Conservation (phyloP, 1,140 invertebrate species). For the Araneus ventricosus region DNA sequence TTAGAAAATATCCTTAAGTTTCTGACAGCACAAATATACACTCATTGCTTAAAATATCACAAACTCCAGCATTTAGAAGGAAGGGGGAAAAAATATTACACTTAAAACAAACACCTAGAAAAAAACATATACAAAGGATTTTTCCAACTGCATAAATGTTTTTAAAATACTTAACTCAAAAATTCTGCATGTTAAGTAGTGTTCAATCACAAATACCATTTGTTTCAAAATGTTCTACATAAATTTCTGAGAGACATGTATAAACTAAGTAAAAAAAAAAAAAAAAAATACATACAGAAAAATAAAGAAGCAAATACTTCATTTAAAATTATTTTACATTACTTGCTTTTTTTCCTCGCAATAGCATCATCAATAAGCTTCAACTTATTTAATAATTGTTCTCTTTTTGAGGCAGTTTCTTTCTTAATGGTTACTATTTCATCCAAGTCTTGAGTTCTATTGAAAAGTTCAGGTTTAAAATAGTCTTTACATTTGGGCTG, state of each 20-base stretch:
- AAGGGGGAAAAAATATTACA: not conserved
- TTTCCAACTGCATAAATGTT: no score
- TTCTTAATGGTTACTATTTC: not conserved
- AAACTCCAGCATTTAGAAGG: not conserved
- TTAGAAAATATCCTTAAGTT: not conserved
- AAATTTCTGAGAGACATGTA: no score
- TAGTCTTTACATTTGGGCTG: not conserved
- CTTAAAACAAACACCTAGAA: no score
- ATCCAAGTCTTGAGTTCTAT: not conserved
- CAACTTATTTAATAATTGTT: slow-evolving; percentile 13
- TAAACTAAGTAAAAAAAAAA: not conserved
- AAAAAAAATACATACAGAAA: not conserved
- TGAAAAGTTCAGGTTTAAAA: not conserved
- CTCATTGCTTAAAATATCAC: not conserved
- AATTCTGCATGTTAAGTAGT: not conserved
- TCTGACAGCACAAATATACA: not conserved
- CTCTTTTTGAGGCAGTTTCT: slow-evolving; percentile 37
- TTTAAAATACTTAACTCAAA: no score
- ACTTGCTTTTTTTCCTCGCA: slow-evolving; percentile 25
- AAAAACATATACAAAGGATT: no score
- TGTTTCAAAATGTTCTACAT: not conserved
- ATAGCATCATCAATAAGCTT: slow-evolving; percentile 46
- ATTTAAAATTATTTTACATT: not conserved
- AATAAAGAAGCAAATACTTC: not conserved
- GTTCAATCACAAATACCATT: not conserved